Conservation (phyloP, 2,797 vertebrate genomes). For the Urophycis tenuis region DNA sequence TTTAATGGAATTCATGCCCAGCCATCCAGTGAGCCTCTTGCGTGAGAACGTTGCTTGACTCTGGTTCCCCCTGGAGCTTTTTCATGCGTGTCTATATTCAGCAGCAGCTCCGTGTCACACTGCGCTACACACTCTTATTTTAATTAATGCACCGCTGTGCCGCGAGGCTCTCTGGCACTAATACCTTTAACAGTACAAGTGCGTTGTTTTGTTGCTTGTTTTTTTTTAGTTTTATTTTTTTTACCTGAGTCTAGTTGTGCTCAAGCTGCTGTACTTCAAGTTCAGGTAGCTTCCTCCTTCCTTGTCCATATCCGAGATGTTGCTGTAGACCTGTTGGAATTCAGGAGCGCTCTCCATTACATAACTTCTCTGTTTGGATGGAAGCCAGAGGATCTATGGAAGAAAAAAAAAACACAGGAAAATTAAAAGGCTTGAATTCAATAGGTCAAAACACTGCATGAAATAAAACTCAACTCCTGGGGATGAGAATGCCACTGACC, state of each 20-base stretch:
- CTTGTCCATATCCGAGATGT: constrained; percentile 34
- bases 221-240: constrained; percentile 1
- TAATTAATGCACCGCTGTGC: constrained; percentile 24
- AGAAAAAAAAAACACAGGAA: constrained; percentile 6
- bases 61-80: neutral
- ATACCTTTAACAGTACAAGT: neutral
- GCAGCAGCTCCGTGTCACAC: constrained; percentile 8
- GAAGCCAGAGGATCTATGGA: constrained; percentile 84
- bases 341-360: constrained; percentile 66
- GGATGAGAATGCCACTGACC: constrained; percentile 56
- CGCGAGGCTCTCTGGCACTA: neutral
- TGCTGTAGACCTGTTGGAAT: constrained; percentile 76
- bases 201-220: neutral
- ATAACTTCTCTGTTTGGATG: constrained; percentile 60
- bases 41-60: constrained; percentile 20
- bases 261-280: constrained; percentile 74
- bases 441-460: neutral
- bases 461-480: neutral
- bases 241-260: constrained; percentile 74
- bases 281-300: constrained; percentile 68
- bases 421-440: neutral
- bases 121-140: constrained; percentile 26
- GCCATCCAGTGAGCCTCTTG: constrained; percentile 17
- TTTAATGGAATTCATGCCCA: constrained; percentile 7
- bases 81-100: constrained; percentile 18